Conservation (phyloP, 2,113 vertebrate genomes). For the Lampris megalopsis region DNA sequence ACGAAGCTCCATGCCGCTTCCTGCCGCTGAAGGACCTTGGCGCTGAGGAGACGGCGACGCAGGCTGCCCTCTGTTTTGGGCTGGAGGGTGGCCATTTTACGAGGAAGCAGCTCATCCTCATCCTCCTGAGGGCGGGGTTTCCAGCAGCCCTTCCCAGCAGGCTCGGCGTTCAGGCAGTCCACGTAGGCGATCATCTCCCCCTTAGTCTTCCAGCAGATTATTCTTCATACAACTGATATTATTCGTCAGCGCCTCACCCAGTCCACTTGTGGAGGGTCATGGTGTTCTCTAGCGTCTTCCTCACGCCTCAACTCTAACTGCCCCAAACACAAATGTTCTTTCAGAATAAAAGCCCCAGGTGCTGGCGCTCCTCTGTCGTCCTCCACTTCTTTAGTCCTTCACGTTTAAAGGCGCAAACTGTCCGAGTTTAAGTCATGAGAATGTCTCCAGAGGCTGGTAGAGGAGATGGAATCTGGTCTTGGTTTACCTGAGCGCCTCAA, state of each 20-base stretch:
- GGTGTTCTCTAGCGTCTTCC: too few relatives aligned
- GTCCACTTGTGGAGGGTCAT: too few relatives aligned
- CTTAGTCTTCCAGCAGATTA: too few relatives aligned
- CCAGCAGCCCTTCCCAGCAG: slow-evolving; percentile 72
- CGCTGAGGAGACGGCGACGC: slow-evolving; percentile 76
- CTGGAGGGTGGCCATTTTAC: slow-evolving; percentile 66
- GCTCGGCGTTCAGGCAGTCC: slow-evolving; percentile 76
- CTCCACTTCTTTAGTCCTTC: not conserved
- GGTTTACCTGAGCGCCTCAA: too few relatives aligned
- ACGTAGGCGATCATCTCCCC: slow-evolving; percentile 76
- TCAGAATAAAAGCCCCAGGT: slow-evolving; percentile 17
- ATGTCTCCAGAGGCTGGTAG: not conserved
- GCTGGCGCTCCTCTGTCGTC: too few relatives aligned
- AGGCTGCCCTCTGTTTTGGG: slow-evolving; percentile 77
- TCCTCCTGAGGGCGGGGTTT: slow-evolving; percentile 67
- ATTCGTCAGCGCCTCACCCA: too few relatives aligned
- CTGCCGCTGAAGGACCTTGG: slow-evolving; percentile 79
- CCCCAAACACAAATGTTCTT: not conserved
- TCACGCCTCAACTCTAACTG: too few relatives aligned
- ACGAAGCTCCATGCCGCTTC: slow-evolving; percentile 55
- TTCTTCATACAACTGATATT: too few relatives aligned
- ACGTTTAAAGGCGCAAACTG: slow-evolving; percentile 23
- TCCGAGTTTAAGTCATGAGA: not conserved
- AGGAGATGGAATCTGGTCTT: too few relatives aligned
- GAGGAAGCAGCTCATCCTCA: slow-evolving; percentile 75